Evolutionary conservation across 1,140 invertebrate genomes (phyloP), one percentile per base, ranked within the genome.

Genomic region (Antheraea pernyi): DNA sequence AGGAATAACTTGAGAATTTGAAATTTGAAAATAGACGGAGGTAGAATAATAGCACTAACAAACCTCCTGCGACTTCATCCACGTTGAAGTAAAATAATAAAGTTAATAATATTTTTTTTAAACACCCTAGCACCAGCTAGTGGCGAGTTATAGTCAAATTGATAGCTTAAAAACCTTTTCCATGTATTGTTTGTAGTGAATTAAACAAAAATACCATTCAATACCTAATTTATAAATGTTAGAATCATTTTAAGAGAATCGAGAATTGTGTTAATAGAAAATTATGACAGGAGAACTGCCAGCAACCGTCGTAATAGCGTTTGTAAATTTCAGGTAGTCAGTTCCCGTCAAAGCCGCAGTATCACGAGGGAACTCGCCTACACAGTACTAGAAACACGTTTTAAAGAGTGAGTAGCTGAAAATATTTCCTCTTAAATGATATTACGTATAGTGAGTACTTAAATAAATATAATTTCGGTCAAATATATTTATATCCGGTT

Each of bases 291-390:
- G 59, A 13, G 16, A 53, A 53, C 46, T 53, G 46, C 11, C 46
- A 53, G 46, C 46, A 13, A 53, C 46, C 9, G 46, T 16, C 46
- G 6, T 53, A 53, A 53, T 53, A 22, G 19, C 60, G 36, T 22
- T 61, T 19, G 18, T 61, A 30, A 61, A 76, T 84, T 84, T 67
- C 81, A 91, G 88, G 69, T 89, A 30, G 78, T 91, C 58, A 76
- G 79, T 39, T 80, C 82, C 0, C 77, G 89, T 18, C 86, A 91
- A 53, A 86, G 78, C 63, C 81, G 89, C 3, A 91, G 89, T 77
- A 84, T 91, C 64, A 90, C 89, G 0, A 80, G 89, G 48, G 88
- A 89, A 66, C 76, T 91, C 60, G 83, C 89, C 7, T 91, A 91
- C 73, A 89, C 80, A 37, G 82, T 86, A 7, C 71, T 91, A 39